These are phyloP conservation scores for Cremastinae sp. DNA, from an alignment of 2,888 invertebrate species.

Conservation along the genomic window DNA sequence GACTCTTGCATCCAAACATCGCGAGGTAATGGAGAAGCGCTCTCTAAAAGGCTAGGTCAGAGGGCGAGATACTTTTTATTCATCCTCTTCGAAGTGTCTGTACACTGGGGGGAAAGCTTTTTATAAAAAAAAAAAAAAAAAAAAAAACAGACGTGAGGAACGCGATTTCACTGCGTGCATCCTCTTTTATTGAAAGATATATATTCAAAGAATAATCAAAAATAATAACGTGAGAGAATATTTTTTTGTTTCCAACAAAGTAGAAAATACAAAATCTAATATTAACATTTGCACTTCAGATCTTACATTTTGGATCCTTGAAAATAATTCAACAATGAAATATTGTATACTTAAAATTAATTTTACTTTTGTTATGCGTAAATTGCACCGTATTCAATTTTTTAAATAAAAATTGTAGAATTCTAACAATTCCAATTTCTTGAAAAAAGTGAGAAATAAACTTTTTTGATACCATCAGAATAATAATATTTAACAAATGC, in stretches of 20 bases:
- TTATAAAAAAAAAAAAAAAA: neutral
- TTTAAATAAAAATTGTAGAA: too few relatives aligned
- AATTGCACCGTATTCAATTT: too few relatives aligned
- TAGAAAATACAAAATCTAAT: neutral
- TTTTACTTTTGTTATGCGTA: too few relatives aligned
- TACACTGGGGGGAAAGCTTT: neutral
- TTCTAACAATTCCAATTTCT: too few relatives aligned
- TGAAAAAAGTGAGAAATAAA: too few relatives aligned
- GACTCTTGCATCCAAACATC: conserved; percentile 25
- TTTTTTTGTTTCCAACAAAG: too few relatives aligned
- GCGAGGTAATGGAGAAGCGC: conserved; percentile 56
- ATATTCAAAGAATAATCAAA: neutral
- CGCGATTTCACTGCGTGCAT: too few relatives aligned
- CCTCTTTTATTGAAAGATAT: too few relatives aligned
- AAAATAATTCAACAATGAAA: too few relatives aligned
- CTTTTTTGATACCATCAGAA: too few relatives aligned
- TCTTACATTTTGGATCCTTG: neutral
- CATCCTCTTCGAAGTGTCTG: neutral
- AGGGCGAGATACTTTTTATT: conserved; percentile 39
- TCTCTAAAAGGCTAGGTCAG: conserved; percentile 50
- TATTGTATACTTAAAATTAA: too few relatives aligned
- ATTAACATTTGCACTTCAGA: neutral
- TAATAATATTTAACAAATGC: too few relatives aligned
- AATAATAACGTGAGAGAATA: conserved; percentile 33
- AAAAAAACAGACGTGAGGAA: neutral